Base-by-base conservation (phyloP, 1,140 invertebrate species). In the Paramacrobiotus metropolitanus region DNA sequence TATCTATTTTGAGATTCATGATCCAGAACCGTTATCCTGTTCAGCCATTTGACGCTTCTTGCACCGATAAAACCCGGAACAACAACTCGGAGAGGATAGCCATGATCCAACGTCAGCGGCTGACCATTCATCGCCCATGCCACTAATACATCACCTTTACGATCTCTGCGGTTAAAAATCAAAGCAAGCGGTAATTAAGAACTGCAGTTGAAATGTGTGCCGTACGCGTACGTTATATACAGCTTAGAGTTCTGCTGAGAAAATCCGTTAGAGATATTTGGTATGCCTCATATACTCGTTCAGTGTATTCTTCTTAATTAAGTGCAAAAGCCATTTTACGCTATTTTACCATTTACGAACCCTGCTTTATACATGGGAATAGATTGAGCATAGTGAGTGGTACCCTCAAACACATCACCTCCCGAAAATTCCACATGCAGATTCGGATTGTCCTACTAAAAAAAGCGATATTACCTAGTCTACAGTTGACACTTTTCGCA, bases 111-210 rank as follows among this genome's bases (percentile, higher is more conserved):
- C 28, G 86, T 81, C 59, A 98, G 75, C 0, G 81, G 75, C 66
- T 82, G 73, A 0, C 83, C 88, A 74, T 98, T 98, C 94, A 98
- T 98, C 78, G 93, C 83, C 68, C 91, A 97, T 2, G 92, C 94
- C 29, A 98, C 70, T 44, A 98, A 73, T 0, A 94, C 82, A 67
- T 90, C 85, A 40, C 81, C 79, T 65, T 79, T 78, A 21, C 83
- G 80, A 72, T 85, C 81, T n/a, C n/a, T n/a, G n/a, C n/a, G n/a
- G n/a, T n/a, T n/a, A n/a, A n/a, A n/a, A n/a, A n/a, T n/a, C n/a
- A n/a, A n/a, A n/a, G n/a, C n/a, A n/a, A n/a, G n/a, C n/a, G n/a
- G n/a, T n/a, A n/a, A n/a, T n/a, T n/a, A n/a, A n/a, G n/a, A n/a
- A n/a, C n/a, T n/a, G n/a, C n/a, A n/a, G n/a, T n/a, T n/a, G n/a